Evolutionary conservation across 1,140 invertebrate species (phyloP), one percentile per base, ranked within the genome.

Genomic region (Maniola jurtina): DNA sequence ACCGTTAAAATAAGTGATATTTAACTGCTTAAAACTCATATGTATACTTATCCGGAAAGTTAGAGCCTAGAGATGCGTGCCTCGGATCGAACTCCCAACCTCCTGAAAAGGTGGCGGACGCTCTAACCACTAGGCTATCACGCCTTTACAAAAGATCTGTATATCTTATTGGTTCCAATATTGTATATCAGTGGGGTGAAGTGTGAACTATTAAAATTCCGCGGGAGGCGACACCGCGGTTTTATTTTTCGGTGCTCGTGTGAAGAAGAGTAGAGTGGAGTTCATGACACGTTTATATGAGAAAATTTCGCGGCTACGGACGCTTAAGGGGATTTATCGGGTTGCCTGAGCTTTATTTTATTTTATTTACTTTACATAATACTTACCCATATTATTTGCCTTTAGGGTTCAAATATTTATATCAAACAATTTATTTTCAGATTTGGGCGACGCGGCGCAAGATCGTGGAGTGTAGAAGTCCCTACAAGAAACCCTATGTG

Each of bases 151-250:
- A 45, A 13, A 11, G 42, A n/a, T 8, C 9, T 11, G 1, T 45
- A 11, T 45, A 45, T 45, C 42, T 0, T 25, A 25, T 38, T 38
- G 38, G 7, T 11, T 38, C n/a, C n/a, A n/a, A n/a, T n/a, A n/a
- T 38, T 45, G 13, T 45, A 45, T 45, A 45, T 45, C 42, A n/a
- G 5, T 11, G 42, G 42, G 42, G 13, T 45, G 42, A 45, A 45
- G 82, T 79, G 86, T 83, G 80, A 81, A 81, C 52, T 55, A 89
- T 89, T 89, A 89, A 89, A 89, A 89, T 88, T 88, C 88, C 87
- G 85, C 71, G 64, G 64, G 58, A 63, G 72, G 64, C 73, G 72
- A 75, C 70, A 55, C 52, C 33, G 72, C 72, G 74, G 79, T 80
- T 72, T 25, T 80, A 81, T 80, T 75, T 81, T 76, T 71, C 48